Evolutionary conservation across 2,888 invertebrate genomes (phyloP), one percentile per base, ranked within the genome.

Genomic region (Pristionchus maxplancki): DNA sequence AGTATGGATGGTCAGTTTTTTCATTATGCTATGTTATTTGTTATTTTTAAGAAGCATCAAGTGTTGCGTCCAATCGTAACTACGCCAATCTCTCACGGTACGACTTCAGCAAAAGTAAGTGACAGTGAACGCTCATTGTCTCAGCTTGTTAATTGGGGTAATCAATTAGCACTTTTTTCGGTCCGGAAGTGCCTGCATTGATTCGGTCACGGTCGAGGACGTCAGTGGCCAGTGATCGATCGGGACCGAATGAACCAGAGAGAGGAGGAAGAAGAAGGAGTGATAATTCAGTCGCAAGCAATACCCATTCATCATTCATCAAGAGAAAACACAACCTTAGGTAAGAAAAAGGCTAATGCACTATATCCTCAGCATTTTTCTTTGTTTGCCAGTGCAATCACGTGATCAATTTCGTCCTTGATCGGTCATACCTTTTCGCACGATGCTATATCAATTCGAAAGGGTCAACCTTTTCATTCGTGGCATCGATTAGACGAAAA

Each of bases 211-310:
- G 86, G 11, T 87, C 86, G 34, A 87, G 50, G 28, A 28, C 44
- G 20, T 87, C 86, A 4, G 17, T 87, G 37, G 48, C 31, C 17
- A 87, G 86, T 71, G 86, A 87, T 34, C 11, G 15, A 34, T 71
- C 86, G 34, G 50, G 40, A 48, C 71, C 48, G 86, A 67, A 17
- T 37, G 86, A 71, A 31, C 20, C 17, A 5, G 62, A 53, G 34
- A 50, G 85, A 44, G 40, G 40, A 34, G 86, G 86, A 67, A 34
- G 86, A 50, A 24, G 86, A 34, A 44, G 86, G 28, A 87, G 86
- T 31, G 86, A 87, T 44, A 87, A 87, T 37, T 87, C 86, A 31
- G 86, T 87, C 48, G 31, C n/a, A 15, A 87, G 86, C 50, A 87
- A 48, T 31, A 37, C 86, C 20, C 86, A 87, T 58, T 48, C 71